A percentile compares a stretch with the other conserved stretches of the same genome.
Evolutionary conservation across 2,888 invertebrate genomes (phyloP).

Genomic region (Apotomis betuletana): DNA sequence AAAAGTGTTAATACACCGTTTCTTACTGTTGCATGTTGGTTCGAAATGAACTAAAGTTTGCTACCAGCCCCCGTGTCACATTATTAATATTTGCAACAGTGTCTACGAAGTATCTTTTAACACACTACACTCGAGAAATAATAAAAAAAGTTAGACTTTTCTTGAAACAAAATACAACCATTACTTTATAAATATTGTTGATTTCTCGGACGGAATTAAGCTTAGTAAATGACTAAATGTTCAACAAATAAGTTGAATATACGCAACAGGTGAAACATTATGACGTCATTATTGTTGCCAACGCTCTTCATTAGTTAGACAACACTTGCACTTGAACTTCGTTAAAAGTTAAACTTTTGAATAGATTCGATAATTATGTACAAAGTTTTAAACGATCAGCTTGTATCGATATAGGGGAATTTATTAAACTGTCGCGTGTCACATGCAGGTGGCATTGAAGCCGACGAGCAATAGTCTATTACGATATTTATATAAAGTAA

Average conservation of each 20-base stretch:
- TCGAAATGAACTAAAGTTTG: too few species aligned
- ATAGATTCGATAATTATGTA: neutral
- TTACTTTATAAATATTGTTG: neutral
- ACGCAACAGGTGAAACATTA: neutral
- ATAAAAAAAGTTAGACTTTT: too few species aligned
- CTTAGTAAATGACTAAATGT: neutral
- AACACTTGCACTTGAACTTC: neutral
- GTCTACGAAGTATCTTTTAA: too few species aligned
- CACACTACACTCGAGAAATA: too few species aligned
- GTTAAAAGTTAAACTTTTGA: neutral
- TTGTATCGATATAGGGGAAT: constrained; percentile 12
- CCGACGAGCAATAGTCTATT: neutral
- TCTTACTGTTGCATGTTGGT: too few species aligned
- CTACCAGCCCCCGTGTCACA: too few species aligned
- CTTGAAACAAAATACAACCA: neutral
- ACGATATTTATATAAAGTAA: neutral
- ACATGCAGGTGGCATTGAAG: constrained; percentile 11
- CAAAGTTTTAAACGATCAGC: constrained; percentile 8
- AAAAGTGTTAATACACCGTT: too few species aligned
- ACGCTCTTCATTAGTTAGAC: neutral
- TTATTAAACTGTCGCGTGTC: constrained; percentile 28
- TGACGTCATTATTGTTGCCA: neutral
- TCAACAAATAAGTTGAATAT: neutral
- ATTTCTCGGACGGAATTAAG: too few species aligned
- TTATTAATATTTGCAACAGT: too few species aligned